Evolutionary conservation across 1,140 invertebrate genomes (phyloP).

Genomic region (Thaumatotibia leucotreta): DNA sequence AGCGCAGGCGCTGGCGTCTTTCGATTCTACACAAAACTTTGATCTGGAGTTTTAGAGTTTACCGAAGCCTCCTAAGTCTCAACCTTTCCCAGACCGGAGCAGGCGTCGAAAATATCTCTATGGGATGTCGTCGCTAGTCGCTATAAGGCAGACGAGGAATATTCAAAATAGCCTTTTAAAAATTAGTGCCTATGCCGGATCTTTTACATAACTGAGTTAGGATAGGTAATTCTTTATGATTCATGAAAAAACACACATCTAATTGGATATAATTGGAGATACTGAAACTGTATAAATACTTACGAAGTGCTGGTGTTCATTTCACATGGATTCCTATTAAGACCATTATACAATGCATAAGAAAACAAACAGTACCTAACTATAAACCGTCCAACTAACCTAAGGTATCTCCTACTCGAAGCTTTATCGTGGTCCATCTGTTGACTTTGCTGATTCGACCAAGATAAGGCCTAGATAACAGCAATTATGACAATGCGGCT

Average conservation of each 20-base stretch:
- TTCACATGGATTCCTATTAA: no score
- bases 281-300: no score
- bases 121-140: no score
- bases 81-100: neutral
- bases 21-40: neutral
- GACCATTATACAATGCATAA: no score
- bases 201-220: neutral
- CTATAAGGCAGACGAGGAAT: neutral
- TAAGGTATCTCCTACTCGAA: neutral
- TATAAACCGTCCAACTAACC: neutral
- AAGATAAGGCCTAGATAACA: neutral
- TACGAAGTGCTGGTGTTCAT: no score
- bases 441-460: neutral
- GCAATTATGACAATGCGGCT: neutral
- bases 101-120: no score
- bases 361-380: neutral
- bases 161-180: neutral
- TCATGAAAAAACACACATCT: neutral
- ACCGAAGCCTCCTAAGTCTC: neutral
- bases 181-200: neutral
- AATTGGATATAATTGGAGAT: neutral
- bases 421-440: neutral
- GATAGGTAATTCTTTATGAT: no score
- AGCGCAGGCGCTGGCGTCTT: neutral
- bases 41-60: neutral